Conservation (phyloP, 2,888 invertebrate species). For the Bimastos eiseni region DNA sequence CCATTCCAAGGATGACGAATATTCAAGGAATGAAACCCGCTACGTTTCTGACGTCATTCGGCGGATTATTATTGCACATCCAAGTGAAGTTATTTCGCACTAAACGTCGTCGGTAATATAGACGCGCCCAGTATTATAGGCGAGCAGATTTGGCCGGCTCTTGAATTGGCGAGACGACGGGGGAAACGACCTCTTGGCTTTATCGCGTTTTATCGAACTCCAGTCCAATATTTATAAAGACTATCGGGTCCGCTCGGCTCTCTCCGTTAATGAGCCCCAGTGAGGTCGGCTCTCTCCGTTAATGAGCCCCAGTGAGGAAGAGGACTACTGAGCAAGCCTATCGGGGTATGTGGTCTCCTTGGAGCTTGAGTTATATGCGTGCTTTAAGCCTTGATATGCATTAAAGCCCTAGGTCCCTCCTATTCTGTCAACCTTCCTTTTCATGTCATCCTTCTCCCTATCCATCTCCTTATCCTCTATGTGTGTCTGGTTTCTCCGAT, state of each 20-base stretch:
- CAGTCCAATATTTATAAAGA: background rate
- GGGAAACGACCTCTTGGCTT: conserved; percentile 1
- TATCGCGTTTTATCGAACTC: background rate
- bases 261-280: background rate
- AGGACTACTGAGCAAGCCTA: background rate
- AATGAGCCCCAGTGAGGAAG: background rate
- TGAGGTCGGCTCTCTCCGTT: background rate
- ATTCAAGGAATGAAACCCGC: background rate
- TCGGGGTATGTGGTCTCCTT: background rate
- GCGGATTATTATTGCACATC: background rate
- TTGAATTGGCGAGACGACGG: background rate
- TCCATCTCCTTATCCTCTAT: background rate
- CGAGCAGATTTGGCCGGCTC: background rate
- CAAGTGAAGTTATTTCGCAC: background rate
- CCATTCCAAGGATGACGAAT: background rate
- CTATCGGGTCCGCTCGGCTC: background rate
- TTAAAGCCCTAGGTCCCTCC: background rate
- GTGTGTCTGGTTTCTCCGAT: no score
- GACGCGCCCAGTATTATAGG: background rate
- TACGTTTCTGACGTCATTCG: background rate
- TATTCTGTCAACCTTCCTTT: background rate
- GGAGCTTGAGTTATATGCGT: background rate
- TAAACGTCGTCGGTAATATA: background rate
- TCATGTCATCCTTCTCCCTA: background rate
- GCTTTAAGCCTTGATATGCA: background rate